phyloP scores from a whole-genome alignment of 2,888 invertebrate genomes.

The Prionchulus punctatus region DNA sequence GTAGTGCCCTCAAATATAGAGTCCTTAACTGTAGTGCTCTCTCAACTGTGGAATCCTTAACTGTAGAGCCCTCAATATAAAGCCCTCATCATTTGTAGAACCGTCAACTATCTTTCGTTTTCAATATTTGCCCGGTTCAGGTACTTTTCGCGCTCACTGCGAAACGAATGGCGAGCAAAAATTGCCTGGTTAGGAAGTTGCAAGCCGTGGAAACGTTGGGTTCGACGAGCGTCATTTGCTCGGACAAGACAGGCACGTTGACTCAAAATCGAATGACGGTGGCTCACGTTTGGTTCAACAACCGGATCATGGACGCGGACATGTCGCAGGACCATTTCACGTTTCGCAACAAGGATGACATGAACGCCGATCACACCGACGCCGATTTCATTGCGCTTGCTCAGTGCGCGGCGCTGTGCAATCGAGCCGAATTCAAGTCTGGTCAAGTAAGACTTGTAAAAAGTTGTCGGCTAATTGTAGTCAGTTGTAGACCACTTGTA shows the following conservation, averaged over 20 bases:
- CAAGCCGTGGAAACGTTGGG: slow-evolving; percentile 98
- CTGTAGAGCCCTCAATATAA: too few relatives aligned
- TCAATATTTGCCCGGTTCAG: too few relatives aligned
- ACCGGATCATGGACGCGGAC: slow-evolving; percentile 94
- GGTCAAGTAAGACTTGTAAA: slow-evolving; percentile 52
- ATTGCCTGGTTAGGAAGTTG: slow-evolving; percentile 94
- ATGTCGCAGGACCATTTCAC: slow-evolving; percentile 78
- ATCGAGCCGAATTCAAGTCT: slow-evolving; percentile 92
- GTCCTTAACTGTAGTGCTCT: too few relatives aligned
- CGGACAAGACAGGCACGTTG: slow-evolving; percentile 96
- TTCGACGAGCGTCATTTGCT: slow-evolving; percentile 96
- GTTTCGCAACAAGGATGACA: slow-evolving; percentile 38
- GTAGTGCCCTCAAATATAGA: too few relatives aligned
- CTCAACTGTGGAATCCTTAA: too few relatives aligned
- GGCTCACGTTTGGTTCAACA: slow-evolving; percentile 60
- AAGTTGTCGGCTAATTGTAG: too few relatives aligned
- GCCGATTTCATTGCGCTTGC: slow-evolving; percentile 67
- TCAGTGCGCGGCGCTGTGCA: slow-evolving; percentile 85
- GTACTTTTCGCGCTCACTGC: slow-evolving; percentile 86
- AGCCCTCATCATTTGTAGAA: too few relatives aligned
- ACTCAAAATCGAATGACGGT: slow-evolving; percentile 43
- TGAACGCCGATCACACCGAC: slow-evolving; percentile 24
- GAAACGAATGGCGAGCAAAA: slow-evolving; percentile 89
- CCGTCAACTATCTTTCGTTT: too few relatives aligned
- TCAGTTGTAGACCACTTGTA: too few relatives aligned